phyloP scores from a whole-genome alignment of 1,140 invertebrate species.

The Drosophila pectinifera region DNA sequence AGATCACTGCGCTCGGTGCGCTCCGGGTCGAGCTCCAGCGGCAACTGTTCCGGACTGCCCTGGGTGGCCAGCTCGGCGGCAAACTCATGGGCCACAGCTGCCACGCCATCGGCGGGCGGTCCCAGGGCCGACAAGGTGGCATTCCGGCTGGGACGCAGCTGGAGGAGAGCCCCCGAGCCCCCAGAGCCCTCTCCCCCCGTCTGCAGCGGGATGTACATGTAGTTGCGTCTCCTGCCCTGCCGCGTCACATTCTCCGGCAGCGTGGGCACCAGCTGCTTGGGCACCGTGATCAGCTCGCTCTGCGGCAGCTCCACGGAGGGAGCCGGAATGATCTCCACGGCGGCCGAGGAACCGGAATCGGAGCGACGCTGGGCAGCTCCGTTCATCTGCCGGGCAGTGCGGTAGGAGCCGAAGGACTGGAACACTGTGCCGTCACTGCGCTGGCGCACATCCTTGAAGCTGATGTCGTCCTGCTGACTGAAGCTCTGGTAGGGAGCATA shows the following conservation, averaged over 20 bases:
- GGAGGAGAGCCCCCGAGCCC: slow-evolving; percentile 36
- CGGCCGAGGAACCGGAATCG: slow-evolving; percentile 52
- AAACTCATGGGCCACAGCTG: slow-evolving; percentile 62
- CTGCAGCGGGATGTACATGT: slow-evolving; percentile 77
- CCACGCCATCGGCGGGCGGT: slow-evolving; percentile 65
- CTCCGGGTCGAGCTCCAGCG: slow-evolving; percentile 40
- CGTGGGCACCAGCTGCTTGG: slow-evolving; percentile 79
- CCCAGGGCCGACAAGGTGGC: slow-evolving; percentile 59
- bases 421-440: slow-evolving; percentile 68
- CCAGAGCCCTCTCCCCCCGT: slow-evolving; percentile 26
- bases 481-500: slow-evolving; percentile 80
- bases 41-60: slow-evolving; percentile 17
- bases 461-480: slow-evolving; percentile 72
- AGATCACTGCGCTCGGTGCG: slow-evolving; percentile 74
- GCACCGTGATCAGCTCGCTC: slow-evolving; percentile 73
- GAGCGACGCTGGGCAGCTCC: slow-evolving; percentile 64
- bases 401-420: slow-evolving; percentile 81
- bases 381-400: slow-evolving; percentile 52
- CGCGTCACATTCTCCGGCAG: slow-evolving; percentile 72
- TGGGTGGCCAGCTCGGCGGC: slow-evolving; percentile 52
- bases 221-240: slow-evolving; percentile 71
- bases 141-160: slow-evolving; percentile 69
- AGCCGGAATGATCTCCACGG: slow-evolving; percentile 68
- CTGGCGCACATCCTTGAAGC: slow-evolving; percentile 69
- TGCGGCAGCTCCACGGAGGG: slow-evolving; percentile 70